Base-by-base conservation (phyloP, 1,140 invertebrate species). In the Delia radicum region DNA sequence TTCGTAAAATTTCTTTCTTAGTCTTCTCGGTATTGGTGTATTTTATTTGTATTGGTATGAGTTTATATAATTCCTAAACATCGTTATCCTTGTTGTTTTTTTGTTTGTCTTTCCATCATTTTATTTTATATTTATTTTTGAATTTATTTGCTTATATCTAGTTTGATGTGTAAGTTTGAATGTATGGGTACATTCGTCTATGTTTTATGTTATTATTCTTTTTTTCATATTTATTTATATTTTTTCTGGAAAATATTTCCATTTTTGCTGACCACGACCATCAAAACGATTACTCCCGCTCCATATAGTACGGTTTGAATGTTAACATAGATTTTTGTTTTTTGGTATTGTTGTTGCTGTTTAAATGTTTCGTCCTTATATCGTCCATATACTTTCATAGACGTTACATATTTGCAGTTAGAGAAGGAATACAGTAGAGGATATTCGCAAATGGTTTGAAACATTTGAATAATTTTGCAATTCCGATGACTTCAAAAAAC, bases 271-370 rank as follows among this genome's bases (percentile, higher is more conserved):
- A 55, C 48, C 48, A 55, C 48, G 48, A 55, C 48, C 48, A 55
- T 55, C 48, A 55, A 55, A 55, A 55, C 48, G 48, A 55, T 55
- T 55, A 55, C 48, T 55, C 48, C 48, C 48, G 48, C 48, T 55
- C 18, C 48, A 55, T 55, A 55, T 55, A 55, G n/a, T 55, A 55
- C 18, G 3, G 48, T 55, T 55, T 55, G 48, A 55, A 55, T 21
- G 48, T 55, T 21, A 21, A 55, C 18, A 21, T 55, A 18, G 48
- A 55, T 55, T 55, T 21, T 55, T 21, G n/a, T 55, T 55, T 55
- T 55, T 18, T 21, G 18, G 1, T 55, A 21, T 55, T 55, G 18
- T 55, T 55, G 18, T 55, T 55, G 48, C 24, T 21, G 21, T 55
- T 55, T 55, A 55, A 55, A 55, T 55, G 48, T 55, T 24, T 55